Evolutionary conservation across 1,140 invertebrate genomes (phyloP), one percentile per base, ranked within the genome.

Genomic region (Antheraea pernyi): DNA sequence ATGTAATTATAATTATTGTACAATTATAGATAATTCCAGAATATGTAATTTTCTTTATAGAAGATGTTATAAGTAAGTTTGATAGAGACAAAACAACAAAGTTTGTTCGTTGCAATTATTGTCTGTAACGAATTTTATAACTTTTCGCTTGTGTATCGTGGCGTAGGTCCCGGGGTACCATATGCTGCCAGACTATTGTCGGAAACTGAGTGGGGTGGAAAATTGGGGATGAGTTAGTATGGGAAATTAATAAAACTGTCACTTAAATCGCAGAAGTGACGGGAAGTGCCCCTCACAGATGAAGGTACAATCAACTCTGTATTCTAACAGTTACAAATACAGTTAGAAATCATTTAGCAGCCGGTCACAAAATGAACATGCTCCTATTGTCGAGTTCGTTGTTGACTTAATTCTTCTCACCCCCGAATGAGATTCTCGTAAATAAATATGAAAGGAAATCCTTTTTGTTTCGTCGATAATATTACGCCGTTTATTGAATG

Each of bases 161-260:
- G 19, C 48, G 36, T 59, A 18, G 48, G 53, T 78, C 77, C 77
- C 73, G 71, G n/a, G n/a, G 71, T 73, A 84, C 85, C 86, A 90
- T 89, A 88, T 89, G 88, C 80, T 80, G 73, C 80, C 83, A 80
- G 71, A 81, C 83, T 78, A 81, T 73, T 71, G 74, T 87, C 81
- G 77, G 75, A 81, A 82, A 82, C 82, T 74, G 81, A 83, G 80
- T 81, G 79, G 89, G 89, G 89, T 88, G 87, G 83, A 88, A 85
- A 85, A 85, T 53, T 84, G 75, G 84, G 87, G 84, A 88, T 88
- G 84, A 88, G 85, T 84, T 53, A 91, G 92, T 93, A 93, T 93
- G 93, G 92, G 92, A 94, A 95, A 95, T 95, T 95, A 95, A 95
- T 95, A 95, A 95, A 95, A 94, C 94, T 94, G 94, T 95, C 94